These are phyloP conservation scores for Podilymbus podiceps DNA, from an alignment of 2,113 vertebrate species.

Conservation along the genomic window DNA sequence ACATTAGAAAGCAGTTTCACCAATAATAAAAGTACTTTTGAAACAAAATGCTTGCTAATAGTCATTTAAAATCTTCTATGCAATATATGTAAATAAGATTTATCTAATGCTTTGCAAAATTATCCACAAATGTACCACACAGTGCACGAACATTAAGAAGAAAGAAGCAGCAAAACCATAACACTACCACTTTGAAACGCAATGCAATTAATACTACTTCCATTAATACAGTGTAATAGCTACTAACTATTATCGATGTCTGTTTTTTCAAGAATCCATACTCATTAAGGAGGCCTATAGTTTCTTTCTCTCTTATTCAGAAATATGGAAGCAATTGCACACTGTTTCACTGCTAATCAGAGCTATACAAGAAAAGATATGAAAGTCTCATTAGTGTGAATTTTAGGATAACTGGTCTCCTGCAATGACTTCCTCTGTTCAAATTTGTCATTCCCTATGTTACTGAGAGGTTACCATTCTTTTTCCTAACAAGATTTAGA, in stretches of 20 bases:
- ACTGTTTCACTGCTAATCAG: constrained; percentile 57
- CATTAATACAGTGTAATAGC: constrained; percentile 58
- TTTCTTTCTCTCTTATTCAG: constrained; percentile 52
- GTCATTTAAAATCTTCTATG: constrained; percentile 45
- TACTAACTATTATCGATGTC: constrained; percentile 60
- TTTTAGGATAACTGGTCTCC: constrained; percentile 2
- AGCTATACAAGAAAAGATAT: background rate
- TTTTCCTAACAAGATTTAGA: background rate
- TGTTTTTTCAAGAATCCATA: constrained; percentile 63
- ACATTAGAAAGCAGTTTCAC: constrained; percentile 10
- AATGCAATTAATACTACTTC: constrained; percentile 59
- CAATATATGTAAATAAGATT: constrained; percentile 53
- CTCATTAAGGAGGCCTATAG: constrained; percentile 30
- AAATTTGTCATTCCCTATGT: background rate
- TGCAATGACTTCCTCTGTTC: background rate
- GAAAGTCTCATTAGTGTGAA: constrained; percentile 6
- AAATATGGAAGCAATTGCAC: constrained; percentile 60
- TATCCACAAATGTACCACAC: constrained; percentile 50
- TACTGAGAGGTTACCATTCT: background rate
- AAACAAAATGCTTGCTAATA: constrained; percentile 46
- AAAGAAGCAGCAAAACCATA: constrained; percentile 35
- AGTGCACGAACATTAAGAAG: constrained; percentile 60
- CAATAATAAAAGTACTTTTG: constrained; percentile 27
- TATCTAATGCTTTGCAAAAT: constrained; percentile 57
- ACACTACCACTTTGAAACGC: constrained; percentile 57